Evolutionary conservation across 2,888 invertebrate species (phyloP), one percentile per base, ranked within the genome.

Genomic region (Lasioglossum calceatum): DNA sequence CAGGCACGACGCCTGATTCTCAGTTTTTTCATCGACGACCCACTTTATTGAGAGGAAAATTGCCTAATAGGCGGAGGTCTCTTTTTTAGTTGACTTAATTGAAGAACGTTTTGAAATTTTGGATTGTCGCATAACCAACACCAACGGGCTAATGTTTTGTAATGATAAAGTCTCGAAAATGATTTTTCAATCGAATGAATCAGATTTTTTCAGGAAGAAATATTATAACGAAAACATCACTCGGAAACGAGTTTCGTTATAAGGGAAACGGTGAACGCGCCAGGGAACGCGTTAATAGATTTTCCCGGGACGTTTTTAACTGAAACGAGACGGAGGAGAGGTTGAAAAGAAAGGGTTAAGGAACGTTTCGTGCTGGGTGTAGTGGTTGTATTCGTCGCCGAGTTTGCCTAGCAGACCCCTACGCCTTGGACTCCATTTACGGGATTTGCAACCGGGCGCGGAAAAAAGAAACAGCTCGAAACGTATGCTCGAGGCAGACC

Each of bases 271-370:
- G 27, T 32, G 32, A 32, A 64, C 64, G 32, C 32, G 7, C 5
- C 16, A 32, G 64, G 32, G 64, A 32, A 32, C 32, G 64, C 64
- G 32, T 64, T 64, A 64, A 64, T 32, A 64, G 32, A 64, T 32
- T 64, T 64, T 64, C 64, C 64, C 32, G 27, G 7, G 64, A 16
- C 7, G 64, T 16, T 32, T 64, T 32, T 64, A 16, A 32, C 64
- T 16, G 64, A 64, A 64, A 64, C 54, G 54, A 54, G 23, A 54
- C 54, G 54, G 54, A n/a, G 32, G 16, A 32, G 32, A 64, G 64
- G n/a, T 64, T 64, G 32, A 64, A 64, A 64, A 64, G 64, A 64
- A 64, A 64, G 64, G 64, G 64, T 16, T 54, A 64, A 64, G 64
- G 64, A 64, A 27, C 27, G 64, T 64, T 64, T 14, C 32, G 64